These are phyloP conservation scores for Amyelois transitella DNA, from an alignment of 1,140 invertebrate genomes.

Conservation along the genomic window DNA sequence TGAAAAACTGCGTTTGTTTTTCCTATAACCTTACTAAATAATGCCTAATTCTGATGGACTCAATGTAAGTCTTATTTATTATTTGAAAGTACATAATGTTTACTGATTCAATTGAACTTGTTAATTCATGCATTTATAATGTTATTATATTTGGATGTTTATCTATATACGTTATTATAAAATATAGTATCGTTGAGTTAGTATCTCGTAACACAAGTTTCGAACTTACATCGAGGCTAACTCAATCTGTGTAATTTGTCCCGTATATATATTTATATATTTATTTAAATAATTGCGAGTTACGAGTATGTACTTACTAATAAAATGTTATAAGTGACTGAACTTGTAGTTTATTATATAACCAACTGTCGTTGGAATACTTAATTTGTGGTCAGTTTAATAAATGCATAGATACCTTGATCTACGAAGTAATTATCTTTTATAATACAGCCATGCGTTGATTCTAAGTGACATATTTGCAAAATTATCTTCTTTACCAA, in stretches of 20 bases:
- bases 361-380: neutral
- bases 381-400: constrained; percentile 7
- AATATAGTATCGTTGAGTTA: too few relatives aligned
- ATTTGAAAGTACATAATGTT: too few relatives aligned
- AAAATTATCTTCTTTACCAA: constrained; percentile 12
- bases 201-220: too few relatives aligned
- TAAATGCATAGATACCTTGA: constrained; percentile 7
- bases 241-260: too few relatives aligned
- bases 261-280: too few relatives aligned
- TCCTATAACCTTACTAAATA: too few relatives aligned
- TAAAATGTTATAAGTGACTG: neutral
- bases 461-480: constrained; percentile 15
- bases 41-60: too few relatives aligned
- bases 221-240: too few relatives aligned
- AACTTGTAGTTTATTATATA: constrained; percentile 1
- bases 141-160: too few relatives aligned
- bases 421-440: neutral
- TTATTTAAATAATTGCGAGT: neutral
- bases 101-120: neutral
- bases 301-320: neutral
- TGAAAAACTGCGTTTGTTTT: too few relatives aligned
- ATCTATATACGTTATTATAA: too few relatives aligned
- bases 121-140: constrained; percentile 11
- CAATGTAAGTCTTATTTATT: too few relatives aligned
- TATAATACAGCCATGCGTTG: neutral